These are phyloP conservation scores for Apodemia mormo DNA, from an alignment of 2,888 invertebrate genomes.

Conservation along the genomic window DNA sequence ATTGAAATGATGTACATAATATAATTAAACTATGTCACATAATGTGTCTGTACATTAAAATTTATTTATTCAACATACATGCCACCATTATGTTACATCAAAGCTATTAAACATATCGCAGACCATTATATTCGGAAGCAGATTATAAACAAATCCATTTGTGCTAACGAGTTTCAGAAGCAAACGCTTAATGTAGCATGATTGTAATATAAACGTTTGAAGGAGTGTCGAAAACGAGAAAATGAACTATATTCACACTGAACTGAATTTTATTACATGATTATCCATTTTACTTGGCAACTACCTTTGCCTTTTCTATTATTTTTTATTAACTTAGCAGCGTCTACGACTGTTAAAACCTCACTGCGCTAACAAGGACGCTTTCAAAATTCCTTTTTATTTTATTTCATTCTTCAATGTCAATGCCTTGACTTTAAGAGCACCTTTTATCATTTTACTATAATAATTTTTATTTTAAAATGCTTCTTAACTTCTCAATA, in stretches of 20 bases:
- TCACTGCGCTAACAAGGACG: conserved; percentile 23
- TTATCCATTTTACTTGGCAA: conserved; percentile 23
- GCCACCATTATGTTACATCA: not conserved
- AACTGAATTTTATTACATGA: conserved; percentile 20
- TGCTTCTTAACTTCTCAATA: not conserved
- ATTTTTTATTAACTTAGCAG: conserved; percentile 26
- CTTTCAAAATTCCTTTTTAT: conserved; percentile 22
- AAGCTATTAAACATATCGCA: not conserved
- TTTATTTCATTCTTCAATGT: conserved; percentile 11
- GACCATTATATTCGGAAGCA: not conserved
- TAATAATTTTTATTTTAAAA: conserved; percentile 6
- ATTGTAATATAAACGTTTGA: conserved; percentile 8
- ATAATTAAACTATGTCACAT: too few species aligned
- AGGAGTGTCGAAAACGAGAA: conserved; percentile 9
- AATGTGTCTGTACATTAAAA: too few species aligned
- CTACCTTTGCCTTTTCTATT: conserved; percentile 22
- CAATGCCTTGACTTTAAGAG: conserved; percentile 13
- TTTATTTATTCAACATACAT: not conserved
- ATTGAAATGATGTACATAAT: too few species aligned
- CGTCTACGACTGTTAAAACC: conserved; percentile 24
- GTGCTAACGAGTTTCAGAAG: not conserved
- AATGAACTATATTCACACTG: conserved; percentile 19
- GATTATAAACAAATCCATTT: not conserved
- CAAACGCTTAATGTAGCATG: conserved; percentile 5
- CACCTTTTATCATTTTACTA: not conserved